These are phyloP conservation scores for Metopolophium dirhodum DNA, from an alignment of 1,140 invertebrate genomes.

Conservation along the genomic window DNA sequence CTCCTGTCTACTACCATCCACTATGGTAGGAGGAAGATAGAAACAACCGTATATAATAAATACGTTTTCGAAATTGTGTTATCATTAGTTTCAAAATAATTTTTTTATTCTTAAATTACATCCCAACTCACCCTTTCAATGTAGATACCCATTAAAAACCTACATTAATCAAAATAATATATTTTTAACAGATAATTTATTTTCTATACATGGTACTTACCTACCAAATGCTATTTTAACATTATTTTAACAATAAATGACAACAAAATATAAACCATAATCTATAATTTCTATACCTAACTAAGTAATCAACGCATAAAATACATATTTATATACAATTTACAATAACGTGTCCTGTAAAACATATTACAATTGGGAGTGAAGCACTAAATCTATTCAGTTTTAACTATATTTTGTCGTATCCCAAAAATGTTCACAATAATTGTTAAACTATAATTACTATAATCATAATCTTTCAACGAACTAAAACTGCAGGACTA, in stretches of 20 bases:
- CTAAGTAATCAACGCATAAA: background rate
- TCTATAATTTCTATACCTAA: background rate
- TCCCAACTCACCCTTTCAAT: background rate
- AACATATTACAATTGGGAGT: background rate
- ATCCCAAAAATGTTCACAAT: background rate
- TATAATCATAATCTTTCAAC: background rate
- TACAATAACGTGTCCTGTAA: background rate
- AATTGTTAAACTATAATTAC: no score
- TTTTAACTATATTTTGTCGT: background rate
- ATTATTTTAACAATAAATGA: background rate
- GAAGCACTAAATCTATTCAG: background rate
- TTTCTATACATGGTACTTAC: background rate
- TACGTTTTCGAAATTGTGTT: constrained; percentile 49
- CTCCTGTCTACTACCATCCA: background rate
- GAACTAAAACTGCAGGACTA: background rate
- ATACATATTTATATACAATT: background rate
- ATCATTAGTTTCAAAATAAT: constrained; percentile 42
- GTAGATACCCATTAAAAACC: background rate
- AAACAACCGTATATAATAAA: constrained; percentile 33
- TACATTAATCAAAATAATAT: background rate
- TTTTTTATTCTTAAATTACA: constrained; percentile 55
- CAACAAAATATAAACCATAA: background rate
- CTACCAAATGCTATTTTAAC: background rate
- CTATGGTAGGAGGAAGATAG: no score
- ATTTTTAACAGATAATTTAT: constrained; percentile 19